phyloP scores from a whole-genome alignment of 1,140 invertebrate genomes.

The Pseudomyrmex concolor region DNA sequence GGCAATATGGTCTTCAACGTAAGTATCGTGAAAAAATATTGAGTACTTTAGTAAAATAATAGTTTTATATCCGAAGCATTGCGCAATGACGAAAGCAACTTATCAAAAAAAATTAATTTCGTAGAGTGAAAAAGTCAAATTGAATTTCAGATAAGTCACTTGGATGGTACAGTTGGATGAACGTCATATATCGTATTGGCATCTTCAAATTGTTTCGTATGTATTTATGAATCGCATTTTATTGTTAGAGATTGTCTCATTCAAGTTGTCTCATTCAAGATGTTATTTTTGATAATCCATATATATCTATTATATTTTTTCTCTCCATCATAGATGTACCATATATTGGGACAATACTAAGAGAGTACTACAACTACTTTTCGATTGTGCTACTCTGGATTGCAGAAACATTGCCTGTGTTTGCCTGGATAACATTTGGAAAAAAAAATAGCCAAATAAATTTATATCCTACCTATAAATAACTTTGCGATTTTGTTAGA shows the following conservation, averaged over 20 bases:
- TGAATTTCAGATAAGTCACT: slow-evolving; percentile 41
- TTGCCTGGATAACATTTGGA: slow-evolving; percentile 62
- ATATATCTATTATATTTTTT: slow-evolving; percentile 1
- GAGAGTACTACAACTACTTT: slow-evolving; percentile 44
- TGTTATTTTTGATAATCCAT: no score
- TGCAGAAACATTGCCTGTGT: slow-evolving; percentile 26
- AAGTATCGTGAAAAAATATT: neutral
- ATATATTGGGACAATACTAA: slow-evolving; percentile 58
- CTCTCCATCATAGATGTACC: slow-evolving; percentile 64
- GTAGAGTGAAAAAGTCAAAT: no score
- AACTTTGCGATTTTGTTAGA: neutral
- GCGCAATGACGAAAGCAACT: neutral
- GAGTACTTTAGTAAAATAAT: neutral
- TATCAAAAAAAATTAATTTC: no score
- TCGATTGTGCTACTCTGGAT: slow-evolving; percentile 18
- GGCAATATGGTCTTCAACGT: neutral
- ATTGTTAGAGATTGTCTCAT: no score
- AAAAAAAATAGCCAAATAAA: slow-evolving; percentile 13
- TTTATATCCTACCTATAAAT: slow-evolving; percentile 10
- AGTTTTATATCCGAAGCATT: neutral
- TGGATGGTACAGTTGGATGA: slow-evolving; percentile 49
- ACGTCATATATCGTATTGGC: neutral
- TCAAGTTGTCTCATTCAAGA: no score
- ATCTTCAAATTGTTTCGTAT: slow-evolving; percentile 43
- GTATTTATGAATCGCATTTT: neutral